A percentile compares a stretch with the other conserved stretches of the same genome.
phyloP scores from a whole-genome alignment of 2,888 invertebrate species.

The Phlogophora meticulosa region DNA sequence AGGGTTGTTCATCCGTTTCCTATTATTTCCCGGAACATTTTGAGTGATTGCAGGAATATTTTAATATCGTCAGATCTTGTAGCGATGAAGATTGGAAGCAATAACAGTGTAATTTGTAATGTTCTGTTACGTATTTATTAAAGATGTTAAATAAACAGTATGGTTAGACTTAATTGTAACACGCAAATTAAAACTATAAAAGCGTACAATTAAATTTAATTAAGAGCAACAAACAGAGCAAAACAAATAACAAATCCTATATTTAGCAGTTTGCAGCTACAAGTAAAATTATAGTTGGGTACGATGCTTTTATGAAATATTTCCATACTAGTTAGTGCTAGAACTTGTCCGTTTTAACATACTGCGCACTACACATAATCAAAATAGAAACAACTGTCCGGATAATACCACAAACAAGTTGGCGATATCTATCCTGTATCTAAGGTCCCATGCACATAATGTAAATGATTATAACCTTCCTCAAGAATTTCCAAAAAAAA shows the following conservation, averaged over 20 bases:
- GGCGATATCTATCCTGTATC: background rate
- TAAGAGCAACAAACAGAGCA: slow-evolving; percentile 1
- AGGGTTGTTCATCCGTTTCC: slow-evolving; percentile 79
- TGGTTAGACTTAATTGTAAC: background rate
- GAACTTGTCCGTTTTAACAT: too few species aligned
- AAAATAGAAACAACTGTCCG: background rate
- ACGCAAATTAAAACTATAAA: slow-evolving; percentile 4
- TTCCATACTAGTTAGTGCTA: background rate
- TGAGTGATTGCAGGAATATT: slow-evolving; percentile 64
- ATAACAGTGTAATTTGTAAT: slow-evolving; percentile 19
- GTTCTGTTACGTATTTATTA: background rate
- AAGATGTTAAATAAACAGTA: background rate
- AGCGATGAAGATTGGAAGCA: slow-evolving; percentile 32
- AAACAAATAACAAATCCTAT: background rate
- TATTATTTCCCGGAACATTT: slow-evolving; percentile 75
- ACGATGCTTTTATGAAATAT: slow-evolving; percentile 10
- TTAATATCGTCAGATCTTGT: slow-evolving; percentile 38
- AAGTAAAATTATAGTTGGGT: background rate
- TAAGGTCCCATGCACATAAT: background rate
- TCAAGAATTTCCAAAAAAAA: too few species aligned
- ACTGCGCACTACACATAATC: background rate
- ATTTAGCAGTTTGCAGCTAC: slow-evolving; percentile 2
- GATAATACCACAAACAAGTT: background rate
- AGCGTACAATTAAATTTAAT: slow-evolving; percentile 1
- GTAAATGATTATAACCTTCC: too few species aligned